Percentiles rank a stretch among this genome's conserved stretches.
Conservation (phyloP, 2,797 vertebrate species). For the Phoebastria nigripes region DNA sequence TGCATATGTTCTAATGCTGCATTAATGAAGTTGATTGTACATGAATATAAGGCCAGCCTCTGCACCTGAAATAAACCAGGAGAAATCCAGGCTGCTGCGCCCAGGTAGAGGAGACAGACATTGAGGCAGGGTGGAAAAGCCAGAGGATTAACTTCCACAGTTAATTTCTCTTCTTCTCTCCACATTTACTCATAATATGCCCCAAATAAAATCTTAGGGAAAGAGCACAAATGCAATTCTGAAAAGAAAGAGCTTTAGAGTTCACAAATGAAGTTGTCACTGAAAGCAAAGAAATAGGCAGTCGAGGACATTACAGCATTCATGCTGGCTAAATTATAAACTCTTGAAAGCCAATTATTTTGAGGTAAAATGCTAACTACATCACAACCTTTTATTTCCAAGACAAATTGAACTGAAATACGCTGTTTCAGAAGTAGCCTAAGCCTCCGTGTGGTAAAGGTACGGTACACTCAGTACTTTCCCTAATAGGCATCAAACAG, state of each 20-base stretch:
- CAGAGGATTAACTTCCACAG: neutral
- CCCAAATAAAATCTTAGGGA: neutral
- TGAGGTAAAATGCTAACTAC: neutral
- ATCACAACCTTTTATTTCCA: neutral
- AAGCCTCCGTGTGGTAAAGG: neutral
- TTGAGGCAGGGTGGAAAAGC: neutral
- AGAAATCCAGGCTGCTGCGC: neutral
- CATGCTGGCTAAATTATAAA: neutral
- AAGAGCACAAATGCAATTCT: neutral
- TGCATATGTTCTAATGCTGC: neutral
- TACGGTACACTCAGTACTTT: accelerated
- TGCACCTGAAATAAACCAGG: neutral
- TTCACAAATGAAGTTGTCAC: neutral
- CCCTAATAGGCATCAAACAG: neutral
- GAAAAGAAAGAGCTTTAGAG: neutral
- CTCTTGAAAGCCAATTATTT: neutral
- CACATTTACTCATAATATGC: neutral
- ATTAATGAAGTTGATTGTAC: neutral
- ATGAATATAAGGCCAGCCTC: neutral
- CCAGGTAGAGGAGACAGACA: neutral
- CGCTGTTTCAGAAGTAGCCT: neutral
- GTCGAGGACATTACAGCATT: neutral
- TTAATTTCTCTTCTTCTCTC: neutral
- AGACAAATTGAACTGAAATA: neutral
- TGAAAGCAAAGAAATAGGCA: neutral